These are phyloP conservation scores for Charaxes varanes DNA, from an alignment of 1,140 invertebrate genomes.

Conservation along the genomic window DNA sequence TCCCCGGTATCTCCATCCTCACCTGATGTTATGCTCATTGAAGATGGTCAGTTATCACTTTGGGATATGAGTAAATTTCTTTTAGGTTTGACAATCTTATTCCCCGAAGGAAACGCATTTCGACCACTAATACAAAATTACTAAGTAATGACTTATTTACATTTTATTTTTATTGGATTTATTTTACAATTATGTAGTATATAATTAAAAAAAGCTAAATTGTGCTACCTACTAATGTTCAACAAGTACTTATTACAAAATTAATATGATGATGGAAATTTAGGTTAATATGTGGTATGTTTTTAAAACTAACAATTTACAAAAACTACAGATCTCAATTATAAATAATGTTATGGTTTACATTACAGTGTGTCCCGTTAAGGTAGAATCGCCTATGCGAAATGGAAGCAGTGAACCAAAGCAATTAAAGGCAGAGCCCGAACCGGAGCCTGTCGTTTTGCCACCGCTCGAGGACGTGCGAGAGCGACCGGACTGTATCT, in stretches of 20 bases:
- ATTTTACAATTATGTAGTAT: too few relatives aligned
- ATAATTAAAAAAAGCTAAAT: too few relatives aligned
- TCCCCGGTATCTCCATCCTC: constrained; percentile 33
- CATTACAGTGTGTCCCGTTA: constrained; percentile 32
- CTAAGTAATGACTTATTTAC: background rate
- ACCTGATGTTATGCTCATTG: constrained; percentile 67
- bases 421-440: constrained; percentile 8
- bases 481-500: constrained; percentile 43
- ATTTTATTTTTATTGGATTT: too few relatives aligned
- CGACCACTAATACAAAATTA: background rate
- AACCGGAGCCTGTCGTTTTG: constrained; percentile 12
- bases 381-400: constrained; percentile 47
- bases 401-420: constrained; percentile 41
- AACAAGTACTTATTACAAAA: too few relatives aligned
- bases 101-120: background rate
- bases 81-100: too few relatives aligned
- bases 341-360: constrained; percentile 10
- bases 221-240: too few relatives aligned
- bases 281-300: too few relatives aligned
- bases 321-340: background rate
- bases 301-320: too few relatives aligned
- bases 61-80: too few relatives aligned
- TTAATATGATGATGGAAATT: too few relatives aligned
- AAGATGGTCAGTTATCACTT: constrained; percentile 50
- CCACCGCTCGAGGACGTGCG: constrained; percentile 47